Percentiles rank a stretch among this genome's conserved stretches.
Evolutionary conservation across 2,888 invertebrate genomes (phyloP).

Genomic region (Eurytoma californica): DNA sequence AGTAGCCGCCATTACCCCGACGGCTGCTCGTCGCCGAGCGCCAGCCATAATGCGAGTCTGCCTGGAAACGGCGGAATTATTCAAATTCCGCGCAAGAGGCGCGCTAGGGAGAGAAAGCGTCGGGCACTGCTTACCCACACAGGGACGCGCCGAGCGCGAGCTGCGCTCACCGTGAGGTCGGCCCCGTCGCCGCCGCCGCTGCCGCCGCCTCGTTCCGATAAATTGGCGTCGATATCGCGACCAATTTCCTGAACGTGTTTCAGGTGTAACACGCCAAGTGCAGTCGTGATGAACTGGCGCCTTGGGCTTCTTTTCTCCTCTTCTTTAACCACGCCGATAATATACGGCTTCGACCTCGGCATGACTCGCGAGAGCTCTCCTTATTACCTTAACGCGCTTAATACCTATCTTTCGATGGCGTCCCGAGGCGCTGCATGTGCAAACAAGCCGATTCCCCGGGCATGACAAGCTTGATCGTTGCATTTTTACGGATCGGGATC

Average conservation of each 20-base stretch:
- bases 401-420: not conserved
- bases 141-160: not conserved
- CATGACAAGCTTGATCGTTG: no score
- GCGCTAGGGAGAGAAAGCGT: conserved; percentile 56
- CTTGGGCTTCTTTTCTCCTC: conserved; percentile 55
- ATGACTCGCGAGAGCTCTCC: conserved; percentile 9
- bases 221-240: conserved; percentile 70
- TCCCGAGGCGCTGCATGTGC: not conserved
- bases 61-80: conserved; percentile 71
- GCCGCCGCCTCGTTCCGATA: conserved; percentile 61
- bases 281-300: conserved; percentile 55
- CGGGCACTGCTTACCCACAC: no score
- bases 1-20: conserved; percentile 69
- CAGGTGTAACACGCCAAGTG: conserved; percentile 61
- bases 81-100: conserved; percentile 66
- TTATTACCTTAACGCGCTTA: not conserved
- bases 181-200: no score
- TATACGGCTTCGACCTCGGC: conserved; percentile 35
- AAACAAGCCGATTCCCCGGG: no score
- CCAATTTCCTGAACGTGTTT: conserved; percentile 71
- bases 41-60: conserved; percentile 66
- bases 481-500: no score
- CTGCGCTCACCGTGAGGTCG: conserved; percentile 9
- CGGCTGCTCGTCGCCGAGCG: conserved; percentile 60
- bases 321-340: conserved; percentile 4